Conservation (phyloP, 23 tunicate species). For the Phallusia fumigata region DNA sequence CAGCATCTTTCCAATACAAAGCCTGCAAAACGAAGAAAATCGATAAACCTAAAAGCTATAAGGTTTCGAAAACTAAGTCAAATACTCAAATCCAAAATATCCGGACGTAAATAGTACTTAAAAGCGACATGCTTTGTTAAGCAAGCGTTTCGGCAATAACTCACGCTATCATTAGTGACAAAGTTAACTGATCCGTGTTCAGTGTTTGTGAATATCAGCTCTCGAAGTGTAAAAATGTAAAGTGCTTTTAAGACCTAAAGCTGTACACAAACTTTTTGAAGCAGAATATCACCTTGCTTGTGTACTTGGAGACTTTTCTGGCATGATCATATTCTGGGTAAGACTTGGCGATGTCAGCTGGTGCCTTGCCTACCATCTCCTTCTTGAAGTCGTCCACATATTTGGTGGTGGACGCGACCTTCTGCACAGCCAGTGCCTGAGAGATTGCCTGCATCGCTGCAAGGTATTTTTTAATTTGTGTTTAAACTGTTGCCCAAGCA, state of each 20-base stretch:
- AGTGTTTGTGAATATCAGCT: not conserved
- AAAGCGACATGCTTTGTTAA: too few relatives aligned
- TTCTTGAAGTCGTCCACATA: conserved; percentile 60
- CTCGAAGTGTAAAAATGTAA: not conserved
- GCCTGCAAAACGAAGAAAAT: conserved; percentile 24
- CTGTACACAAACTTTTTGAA: too few relatives aligned
- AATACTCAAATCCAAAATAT: too few relatives aligned
- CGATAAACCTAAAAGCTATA: too few relatives aligned
- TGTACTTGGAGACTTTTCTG: conserved; percentile 43
- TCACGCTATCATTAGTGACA: not conserved
- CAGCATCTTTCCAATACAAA: conserved; percentile 77
- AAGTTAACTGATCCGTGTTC: not conserved
- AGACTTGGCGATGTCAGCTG: conserved; percentile 60
- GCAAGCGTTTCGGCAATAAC: too few relatives aligned
- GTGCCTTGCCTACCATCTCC: conserved; percentile 71
- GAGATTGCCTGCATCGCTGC: conserved; percentile 87
- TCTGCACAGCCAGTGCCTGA: conserved; percentile 72
- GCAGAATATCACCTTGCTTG: conserved; percentile 78
- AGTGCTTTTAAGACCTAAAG: too few relatives aligned
- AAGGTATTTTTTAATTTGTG: too few relatives aligned
- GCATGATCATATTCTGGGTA: conserved; percentile 91
- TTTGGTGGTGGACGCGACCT: conserved; percentile 34
- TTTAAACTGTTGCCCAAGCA: too few relatives aligned
- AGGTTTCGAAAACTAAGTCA: too few relatives aligned
- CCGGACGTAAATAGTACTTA: too few relatives aligned